These are phyloP conservation scores for Magallana gigas DNA, from an alignment of 1,140 invertebrate species.

Conservation along the genomic window DNA sequence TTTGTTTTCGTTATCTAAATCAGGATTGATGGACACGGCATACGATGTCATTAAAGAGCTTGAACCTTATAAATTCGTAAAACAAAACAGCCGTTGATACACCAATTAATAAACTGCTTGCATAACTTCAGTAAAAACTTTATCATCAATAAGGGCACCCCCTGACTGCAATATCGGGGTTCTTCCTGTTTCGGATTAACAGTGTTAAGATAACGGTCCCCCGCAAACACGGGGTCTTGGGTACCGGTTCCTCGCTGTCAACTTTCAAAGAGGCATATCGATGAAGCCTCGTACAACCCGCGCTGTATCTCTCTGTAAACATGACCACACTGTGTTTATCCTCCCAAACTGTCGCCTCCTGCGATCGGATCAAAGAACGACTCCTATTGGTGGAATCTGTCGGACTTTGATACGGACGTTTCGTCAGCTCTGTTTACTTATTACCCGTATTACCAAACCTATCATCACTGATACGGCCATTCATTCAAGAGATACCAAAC, in stretches of 20 bases:
- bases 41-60: too few species aligned
- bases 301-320: neutral
- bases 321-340: neutral
- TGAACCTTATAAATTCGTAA: too few species aligned
- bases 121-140: neutral
- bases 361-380: neutral
- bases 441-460: neutral
- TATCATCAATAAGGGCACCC: neutral
- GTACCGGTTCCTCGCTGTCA: neutral
- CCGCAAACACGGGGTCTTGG: neutral
- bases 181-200: conserved; percentile 1
- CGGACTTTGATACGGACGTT: neutral
- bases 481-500: neutral
- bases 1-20: too few species aligned
- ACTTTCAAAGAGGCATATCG: conserved; percentile 7
- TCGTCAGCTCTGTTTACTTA: too few species aligned
- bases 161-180: neutral
- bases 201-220: neutral
- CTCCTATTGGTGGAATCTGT: neutral
- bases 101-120: too few species aligned
- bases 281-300: neutral
- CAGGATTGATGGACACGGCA: too few species aligned
- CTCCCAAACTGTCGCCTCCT: neutral
- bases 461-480: neutral
- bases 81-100: too few species aligned